Evolutionary conservation across 1,140 invertebrate genomes (phyloP), one percentile per base, ranked within the genome.

Genomic region (Zeugodacus cucurbitae): DNA sequence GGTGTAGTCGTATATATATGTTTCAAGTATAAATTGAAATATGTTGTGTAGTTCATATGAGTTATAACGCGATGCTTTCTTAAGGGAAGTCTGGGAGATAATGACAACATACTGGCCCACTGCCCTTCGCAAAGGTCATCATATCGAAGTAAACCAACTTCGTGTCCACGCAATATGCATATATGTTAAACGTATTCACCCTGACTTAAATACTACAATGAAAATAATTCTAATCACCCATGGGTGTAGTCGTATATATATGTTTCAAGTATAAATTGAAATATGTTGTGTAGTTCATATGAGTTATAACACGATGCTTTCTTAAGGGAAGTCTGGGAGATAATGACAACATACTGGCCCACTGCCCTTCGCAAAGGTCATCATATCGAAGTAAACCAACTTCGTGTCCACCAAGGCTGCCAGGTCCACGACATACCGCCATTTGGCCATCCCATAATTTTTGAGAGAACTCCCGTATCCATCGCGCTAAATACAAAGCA

Each of bases 21-120:
- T 87, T 91, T 93, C 86, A 93, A 90, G 88, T 93, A 93, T 88
- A 93, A 90, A 90, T 93, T 92, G 59, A 93, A 93, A 90, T 93
- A 93, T 70, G 92, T 91, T 57, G 91, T 92, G 87, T 93, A 93
- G 89, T 93, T 93, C 91, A 93, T 93, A 32, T 92, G 92, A 26
- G 89, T 91, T 59, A 90, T 91, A 64, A 93, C 91, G 86, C 90
- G 91, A 90, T 93, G 89, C 89, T 93, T 93, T 78, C 91, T 89
- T 57, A 95, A 89, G 0, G 96, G 96, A 20, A 97, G 91, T 70
- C 96, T 93, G 1, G 96, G 96, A 0, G 95, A 95, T 0, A 97
- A 92, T 88, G 96, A 96, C 6, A 96, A 95, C 96, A 97, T 97
- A 89, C 96, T 97, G 20, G 97, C 97, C 97, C 97, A 97, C 89